Conservation (phyloP, 2,113 vertebrate species). For the Tupaia tana region DNA sequence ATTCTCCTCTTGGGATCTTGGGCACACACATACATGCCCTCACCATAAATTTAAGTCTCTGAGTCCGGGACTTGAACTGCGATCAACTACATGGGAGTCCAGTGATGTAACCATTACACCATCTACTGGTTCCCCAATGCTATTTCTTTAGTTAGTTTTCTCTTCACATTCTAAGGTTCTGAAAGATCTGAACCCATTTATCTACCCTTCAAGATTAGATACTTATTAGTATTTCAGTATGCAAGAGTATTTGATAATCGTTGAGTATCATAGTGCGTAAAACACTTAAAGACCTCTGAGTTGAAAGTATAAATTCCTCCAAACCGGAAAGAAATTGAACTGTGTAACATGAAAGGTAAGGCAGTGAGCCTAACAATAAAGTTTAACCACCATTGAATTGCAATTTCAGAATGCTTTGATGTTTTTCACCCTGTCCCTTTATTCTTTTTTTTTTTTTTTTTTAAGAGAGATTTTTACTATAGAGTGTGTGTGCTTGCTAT, state of each 20-base stretch:
- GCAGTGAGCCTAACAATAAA: not conserved
- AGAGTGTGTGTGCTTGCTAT: too few relatives aligned
- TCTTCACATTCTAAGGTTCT: constrained; percentile 27
- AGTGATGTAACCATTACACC: too few relatives aligned
- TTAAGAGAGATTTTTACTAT: too few relatives aligned
- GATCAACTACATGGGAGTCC: too few relatives aligned
- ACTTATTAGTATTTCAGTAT: not conserved
- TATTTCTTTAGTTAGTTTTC: not conserved
- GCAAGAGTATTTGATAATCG: not conserved
- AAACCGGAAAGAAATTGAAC: not conserved
- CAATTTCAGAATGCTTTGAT: not conserved
- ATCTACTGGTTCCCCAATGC: too few relatives aligned
- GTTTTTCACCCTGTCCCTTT: not conserved
- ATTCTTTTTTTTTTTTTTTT: not conserved
- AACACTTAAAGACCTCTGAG: not conserved
- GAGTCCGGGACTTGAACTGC: too few relatives aligned
- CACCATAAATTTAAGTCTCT: too few relatives aligned
- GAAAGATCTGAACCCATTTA: not conserved
- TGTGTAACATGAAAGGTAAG: not conserved
- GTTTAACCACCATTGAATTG: not conserved
- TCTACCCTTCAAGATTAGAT: not conserved
- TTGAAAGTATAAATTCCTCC: not conserved
- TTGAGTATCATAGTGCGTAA: not conserved
- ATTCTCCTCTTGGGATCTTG: too few relatives aligned
- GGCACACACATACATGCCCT: too few relatives aligned